These are phyloP conservation scores for Penaeus monodon DNA, from an alignment of 2,888 invertebrate species.

Conservation along the genomic window DNA sequence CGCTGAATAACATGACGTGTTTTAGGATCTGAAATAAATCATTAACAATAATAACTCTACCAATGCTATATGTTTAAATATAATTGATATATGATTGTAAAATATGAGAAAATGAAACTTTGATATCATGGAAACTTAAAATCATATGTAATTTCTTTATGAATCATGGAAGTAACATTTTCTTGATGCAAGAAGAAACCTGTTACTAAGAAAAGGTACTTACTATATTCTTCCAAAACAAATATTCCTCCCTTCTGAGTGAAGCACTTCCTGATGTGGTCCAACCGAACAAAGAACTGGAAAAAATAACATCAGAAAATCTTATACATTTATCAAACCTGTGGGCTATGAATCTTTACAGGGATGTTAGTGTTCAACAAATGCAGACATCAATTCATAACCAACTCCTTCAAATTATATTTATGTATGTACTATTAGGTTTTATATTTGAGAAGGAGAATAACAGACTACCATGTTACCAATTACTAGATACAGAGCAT, in stretches of 20 bases:
- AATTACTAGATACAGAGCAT: too few relatives aligned
- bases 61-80: neutral
- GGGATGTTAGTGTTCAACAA: constrained; percentile 12
- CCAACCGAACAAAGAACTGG: constrained; percentile 99
- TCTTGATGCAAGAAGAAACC: neutral
- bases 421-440: constrained; percentile 17
- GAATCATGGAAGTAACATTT: neutral
- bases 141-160: too few relatives aligned
- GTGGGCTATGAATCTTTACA: constrained; percentile 21
- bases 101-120: too few relatives aligned
- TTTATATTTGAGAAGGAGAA: neutral
- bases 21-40: constrained; percentile 89
- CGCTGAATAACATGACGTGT: constrained; percentile 95
- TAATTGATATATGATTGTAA: neutral
- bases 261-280: constrained; percentile 99
- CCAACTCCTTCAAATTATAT: constrained; percentile 30
- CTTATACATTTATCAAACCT: constrained; percentile 18
- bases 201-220: constrained; percentile 73
- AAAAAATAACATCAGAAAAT: constrained; percentile 71
- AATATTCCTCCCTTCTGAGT: constrained; percentile 99
- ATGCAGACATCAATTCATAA: constrained; percentile 34
- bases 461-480: too few relatives aligned
- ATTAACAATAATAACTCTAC: too few relatives aligned
- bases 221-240: constrained; percentile 99
- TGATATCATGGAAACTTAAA: too few relatives aligned